phyloP scores from a whole-genome alignment of 2,888 invertebrate species.

The Scaptomyza reducta region DNA sequence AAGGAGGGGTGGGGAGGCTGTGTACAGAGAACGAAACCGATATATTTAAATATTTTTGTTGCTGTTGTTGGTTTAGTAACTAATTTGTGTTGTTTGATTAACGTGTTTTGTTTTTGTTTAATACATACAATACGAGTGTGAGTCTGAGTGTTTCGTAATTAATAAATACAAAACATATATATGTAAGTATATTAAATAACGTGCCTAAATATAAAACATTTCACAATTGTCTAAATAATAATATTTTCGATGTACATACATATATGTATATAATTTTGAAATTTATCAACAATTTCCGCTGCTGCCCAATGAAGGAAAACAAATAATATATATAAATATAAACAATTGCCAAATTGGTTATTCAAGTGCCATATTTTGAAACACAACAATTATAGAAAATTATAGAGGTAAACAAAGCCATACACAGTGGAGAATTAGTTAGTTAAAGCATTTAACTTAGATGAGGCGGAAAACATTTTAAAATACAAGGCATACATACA shows the following conservation, averaged over 20 bases:
- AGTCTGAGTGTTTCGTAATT: constrained; percentile 41
- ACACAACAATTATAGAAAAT: constrained; percentile 46
- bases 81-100: constrained; percentile 43
- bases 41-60: constrained; percentile 51
- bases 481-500: constrained; percentile 35
- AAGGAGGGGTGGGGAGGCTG: constrained; percentile 21
- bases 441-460: constrained; percentile 64
- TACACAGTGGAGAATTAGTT: constrained; percentile 47
- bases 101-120: constrained; percentile 22
- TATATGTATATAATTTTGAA: constrained; percentile 27
- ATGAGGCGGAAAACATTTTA: constrained; percentile 52
- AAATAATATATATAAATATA: constrained; percentile 35
- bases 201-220: constrained; percentile 76
- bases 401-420: constrained; percentile 50
- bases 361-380: constrained; percentile 36
- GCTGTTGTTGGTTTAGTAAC: constrained; percentile 46
- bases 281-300: constrained; percentile 61
- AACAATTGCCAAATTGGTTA: constrained; percentile 66
- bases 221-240: constrained; percentile 74
- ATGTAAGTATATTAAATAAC: constrained; percentile 67
- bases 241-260: constrained; percentile 47
- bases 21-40: constrained; percentile 72
- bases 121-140: constrained; percentile 42
- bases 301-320: constrained; percentile 69
- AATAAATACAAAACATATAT: constrained; percentile 67